Evolutionary conservation across 2,888 invertebrate genomes (phyloP).

Genomic region (Aspidiotus destructor): DNA sequence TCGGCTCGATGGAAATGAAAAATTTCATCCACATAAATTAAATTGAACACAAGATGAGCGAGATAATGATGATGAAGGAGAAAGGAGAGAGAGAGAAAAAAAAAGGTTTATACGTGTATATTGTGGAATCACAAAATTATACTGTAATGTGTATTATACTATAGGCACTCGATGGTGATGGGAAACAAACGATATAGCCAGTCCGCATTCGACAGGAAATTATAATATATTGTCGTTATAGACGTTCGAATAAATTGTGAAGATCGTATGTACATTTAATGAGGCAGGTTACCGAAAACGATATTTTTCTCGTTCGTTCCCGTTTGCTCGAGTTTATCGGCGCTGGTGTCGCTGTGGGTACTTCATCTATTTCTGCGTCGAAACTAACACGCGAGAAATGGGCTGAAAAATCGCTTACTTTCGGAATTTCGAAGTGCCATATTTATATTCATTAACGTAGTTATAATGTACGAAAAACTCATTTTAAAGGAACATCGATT

Average conservation of each 20-base stretch:
- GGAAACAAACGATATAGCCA: no score
- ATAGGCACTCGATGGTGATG: no score
- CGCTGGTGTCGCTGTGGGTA: no score
- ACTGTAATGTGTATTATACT: neutral
- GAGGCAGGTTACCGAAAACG: neutral
- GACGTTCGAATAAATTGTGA: no score
- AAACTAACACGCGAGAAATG: neutral
- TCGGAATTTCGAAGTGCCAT: neutral
- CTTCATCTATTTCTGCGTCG: no score
- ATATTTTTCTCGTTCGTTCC: neutral
- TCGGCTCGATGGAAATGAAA: no score
- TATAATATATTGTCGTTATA: no score
- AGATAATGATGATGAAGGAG: neutral
- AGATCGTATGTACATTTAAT: neutral
- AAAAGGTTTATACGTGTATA: constrained; percentile 1
- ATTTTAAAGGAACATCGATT: no score
- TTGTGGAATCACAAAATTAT: neutral
- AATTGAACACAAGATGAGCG: neutral
- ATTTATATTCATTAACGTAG: constrained; percentile 5
- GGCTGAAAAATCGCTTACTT: constrained; percentile 1
- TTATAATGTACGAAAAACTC: neutral
- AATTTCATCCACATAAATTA: no score
- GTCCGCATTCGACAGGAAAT: no score
- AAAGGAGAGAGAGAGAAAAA: neutral
- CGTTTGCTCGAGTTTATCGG: no score